A percentile compares a stretch with the other conserved stretches of the same genome.
Conservation (phyloP, 2,113 vertebrate species). For the Phalacrocorax aristotelis region DNA sequence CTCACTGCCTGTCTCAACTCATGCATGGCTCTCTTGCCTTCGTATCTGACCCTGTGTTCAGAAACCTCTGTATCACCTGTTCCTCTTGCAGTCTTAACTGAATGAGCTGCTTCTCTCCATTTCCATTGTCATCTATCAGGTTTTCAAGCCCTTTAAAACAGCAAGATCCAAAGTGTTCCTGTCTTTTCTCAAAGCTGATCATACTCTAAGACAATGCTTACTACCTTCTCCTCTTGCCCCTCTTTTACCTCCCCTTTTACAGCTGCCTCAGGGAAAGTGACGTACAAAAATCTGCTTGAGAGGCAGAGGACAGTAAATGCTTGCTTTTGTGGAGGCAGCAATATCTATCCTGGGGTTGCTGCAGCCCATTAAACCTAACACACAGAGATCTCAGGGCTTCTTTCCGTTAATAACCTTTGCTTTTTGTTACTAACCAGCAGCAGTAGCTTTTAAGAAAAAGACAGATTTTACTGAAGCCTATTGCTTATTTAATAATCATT, state of each 20-base stretch:
- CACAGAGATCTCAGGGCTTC: neutral
- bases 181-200: neutral
- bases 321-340: neutral
- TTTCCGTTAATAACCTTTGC: neutral
- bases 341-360: neutral
- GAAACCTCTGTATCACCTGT: neutral
- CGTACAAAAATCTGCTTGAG: neutral
- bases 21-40: neutral
- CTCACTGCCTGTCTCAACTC: neutral
- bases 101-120: neutral
- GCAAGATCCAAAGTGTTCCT: neutral
- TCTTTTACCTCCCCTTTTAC: neutral
- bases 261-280: neutral
- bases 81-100: neutral
- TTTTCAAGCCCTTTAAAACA: neutral
- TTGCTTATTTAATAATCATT: neutral
- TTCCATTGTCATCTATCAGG: neutral
- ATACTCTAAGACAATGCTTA: neutral
- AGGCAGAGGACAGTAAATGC: neutral
- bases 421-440: neutral
- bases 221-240: neutral
- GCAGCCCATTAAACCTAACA: neutral
- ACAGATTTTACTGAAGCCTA: neutral
- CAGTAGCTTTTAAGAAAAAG: neutral
- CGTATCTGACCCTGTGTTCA: neutral